A percentile compares a stretch with the other conserved stretches of the same genome.
Evolutionary conservation across 2,888 invertebrate species (phyloP).

Genomic region (Phaedon cochleariae): DNA sequence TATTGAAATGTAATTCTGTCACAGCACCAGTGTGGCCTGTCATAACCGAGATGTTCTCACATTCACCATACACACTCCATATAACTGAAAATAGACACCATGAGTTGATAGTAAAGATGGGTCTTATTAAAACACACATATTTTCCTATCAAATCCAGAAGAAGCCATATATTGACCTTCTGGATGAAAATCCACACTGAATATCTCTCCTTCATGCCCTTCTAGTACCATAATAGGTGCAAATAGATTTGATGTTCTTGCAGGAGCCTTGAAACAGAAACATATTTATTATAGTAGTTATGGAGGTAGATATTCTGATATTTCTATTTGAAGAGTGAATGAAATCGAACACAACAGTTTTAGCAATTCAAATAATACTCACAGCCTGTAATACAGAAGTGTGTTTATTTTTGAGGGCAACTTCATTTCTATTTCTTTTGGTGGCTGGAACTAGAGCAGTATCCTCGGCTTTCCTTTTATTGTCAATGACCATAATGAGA

Average conservation of each 20-base stretch:
- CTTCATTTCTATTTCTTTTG: conserved; percentile 77
- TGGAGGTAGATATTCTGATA: background rate
- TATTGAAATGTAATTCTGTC: conserved; percentile 90
- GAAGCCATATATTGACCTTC: conserved; percentile 95
- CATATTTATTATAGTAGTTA: background rate
- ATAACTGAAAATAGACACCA: conserved; percentile 69
- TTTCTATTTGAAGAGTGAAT: too few relatives aligned
- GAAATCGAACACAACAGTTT: background rate
- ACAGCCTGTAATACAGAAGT: conserved; percentile 80
- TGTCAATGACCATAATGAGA: conserved; percentile 60
- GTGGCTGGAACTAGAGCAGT: conserved; percentile 68
- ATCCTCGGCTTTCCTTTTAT: conserved; percentile 73
- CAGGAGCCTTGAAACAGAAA: conserved; percentile 66
- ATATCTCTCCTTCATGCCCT: conserved; percentile 97
- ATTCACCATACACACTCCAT: conserved; percentile 98
- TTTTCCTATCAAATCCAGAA: conserved; percentile 93
- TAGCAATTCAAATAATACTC: conserved; percentile 56
- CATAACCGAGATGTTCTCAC: conserved; percentile 95
- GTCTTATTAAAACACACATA: conserved; percentile 77
- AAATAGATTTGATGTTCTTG: conserved; percentile 85
- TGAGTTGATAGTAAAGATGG: background rate
- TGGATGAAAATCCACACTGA: conserved; percentile 91
- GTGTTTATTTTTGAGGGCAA: conserved; percentile 76
- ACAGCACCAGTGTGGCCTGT: conserved; percentile 95
- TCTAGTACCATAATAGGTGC: conserved; percentile 96